Percentiles rank a stretch among this genome's conserved stretches.
These are phyloP conservation scores for Chondrilla cf. caribensis DNA, from an alignment of 37 sponge, comb jelly and placozoan species.

Conservation along the genomic window DNA sequence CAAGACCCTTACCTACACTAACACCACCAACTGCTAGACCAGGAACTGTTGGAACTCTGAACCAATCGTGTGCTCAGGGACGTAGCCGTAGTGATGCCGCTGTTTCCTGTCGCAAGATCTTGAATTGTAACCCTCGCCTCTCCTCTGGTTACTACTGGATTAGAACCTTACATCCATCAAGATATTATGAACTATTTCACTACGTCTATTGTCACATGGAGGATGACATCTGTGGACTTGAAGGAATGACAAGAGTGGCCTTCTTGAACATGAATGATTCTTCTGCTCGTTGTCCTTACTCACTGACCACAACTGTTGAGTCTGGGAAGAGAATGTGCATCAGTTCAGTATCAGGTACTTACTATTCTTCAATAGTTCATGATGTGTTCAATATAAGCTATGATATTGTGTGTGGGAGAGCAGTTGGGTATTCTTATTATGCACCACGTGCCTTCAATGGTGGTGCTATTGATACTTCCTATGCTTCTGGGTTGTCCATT, in stretches of 20 bases:
- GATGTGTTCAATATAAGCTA: not conserved
- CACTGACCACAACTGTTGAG: not conserved
- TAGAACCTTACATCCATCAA: not conserved
- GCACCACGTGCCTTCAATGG: not conserved
- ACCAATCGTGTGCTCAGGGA: too few species aligned
- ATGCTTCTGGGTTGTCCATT: not conserved
- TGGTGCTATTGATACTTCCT: not conserved
- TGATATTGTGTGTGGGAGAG: not conserved
- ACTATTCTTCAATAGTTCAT: not conserved
- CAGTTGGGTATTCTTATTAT: conserved; percentile 3
- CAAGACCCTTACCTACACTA: too few species aligned
- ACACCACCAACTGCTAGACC: too few species aligned
- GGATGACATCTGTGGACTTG: not conserved
- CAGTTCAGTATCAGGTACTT: not conserved
- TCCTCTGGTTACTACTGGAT: too few species aligned
- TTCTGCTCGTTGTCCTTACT: not conserved
- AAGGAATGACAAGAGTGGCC: not conserved
- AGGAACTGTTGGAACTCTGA: too few species aligned
- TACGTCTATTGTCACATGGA: not conserved
- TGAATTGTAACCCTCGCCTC: too few species aligned
- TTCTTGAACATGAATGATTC: not conserved
- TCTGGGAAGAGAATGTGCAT: not conserved
- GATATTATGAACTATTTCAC: not conserved
- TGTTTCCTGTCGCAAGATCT: too few species aligned
- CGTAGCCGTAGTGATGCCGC: too few species aligned